Evolutionary conservation across 2,888 invertebrate genomes (phyloP), one percentile per base, ranked within the genome.

Genomic region (Pachliopta kotzebuea): DNA sequence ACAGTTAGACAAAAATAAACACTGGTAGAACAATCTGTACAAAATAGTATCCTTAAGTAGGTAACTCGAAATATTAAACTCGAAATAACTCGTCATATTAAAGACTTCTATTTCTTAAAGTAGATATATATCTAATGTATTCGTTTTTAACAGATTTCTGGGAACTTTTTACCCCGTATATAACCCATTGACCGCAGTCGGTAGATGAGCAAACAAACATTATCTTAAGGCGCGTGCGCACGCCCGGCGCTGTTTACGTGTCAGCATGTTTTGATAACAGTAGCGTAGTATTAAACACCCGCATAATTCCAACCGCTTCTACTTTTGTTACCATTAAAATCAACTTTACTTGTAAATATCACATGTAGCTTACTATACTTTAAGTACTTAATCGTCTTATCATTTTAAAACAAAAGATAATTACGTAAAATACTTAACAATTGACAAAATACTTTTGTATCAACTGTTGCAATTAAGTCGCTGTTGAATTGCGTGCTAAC

Each of bases 221-320:
- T 75, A 82, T 83, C 81, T 74, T 60, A 63, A 61, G 63, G 76
- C 83, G 82, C 80, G 83, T 77, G 86, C 81, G 82, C 83, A 78
- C 75, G 77, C 71, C 70, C 68, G 26, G 49, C 21, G 53, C 65
- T 74, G 81, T 86, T 88, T 86, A 88, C 84, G 85, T 85, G 87
- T 83, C 79, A 73, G 72, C 70, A 82, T 80, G 81, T 84, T 87
- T 82, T 83, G 85, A 86, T 84, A 88, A 88, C 80, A 81, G 79
- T 75, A 69, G 78, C 69, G 42, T 66, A 21, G 21, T 65, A 58
- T 62, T 57, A 79, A 61, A 54, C 63, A 66, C 61, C 66, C 65
- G 26, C 57, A 60, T 42, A 9, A 58, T 49, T 50, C n/a, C 18
- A 18, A 14, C n/a, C 45, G n/a, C 18, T n/a, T 45, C n/a, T 4